Evolutionary conservation across 2,888 invertebrate genomes (phyloP).

Genomic region (Cryptus armator): DNA sequence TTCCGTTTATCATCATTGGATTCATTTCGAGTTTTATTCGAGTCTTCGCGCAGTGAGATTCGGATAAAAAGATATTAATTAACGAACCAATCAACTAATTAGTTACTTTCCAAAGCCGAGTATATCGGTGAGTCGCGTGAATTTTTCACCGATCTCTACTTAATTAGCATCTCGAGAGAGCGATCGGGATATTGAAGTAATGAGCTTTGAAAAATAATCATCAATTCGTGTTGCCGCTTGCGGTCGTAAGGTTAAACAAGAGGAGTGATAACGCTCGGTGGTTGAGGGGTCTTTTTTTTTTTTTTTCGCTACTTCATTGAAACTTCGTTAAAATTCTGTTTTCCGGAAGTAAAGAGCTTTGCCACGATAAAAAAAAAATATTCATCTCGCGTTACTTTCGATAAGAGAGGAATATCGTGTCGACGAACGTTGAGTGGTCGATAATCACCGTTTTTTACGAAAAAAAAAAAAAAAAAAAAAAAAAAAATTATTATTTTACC

Average conservation of each 20-base stretch:
- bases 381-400: conserved; percentile 43
- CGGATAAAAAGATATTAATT: conserved; percentile 21
- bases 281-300: not conserved
- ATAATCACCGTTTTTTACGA: conserved; percentile 10
- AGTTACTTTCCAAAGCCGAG: conserved; percentile 24
- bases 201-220: conserved; percentile 24
- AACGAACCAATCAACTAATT: conserved; percentile 69
- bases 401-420: conserved; percentile 41
- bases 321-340: conserved; percentile 37
- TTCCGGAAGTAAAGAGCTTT: not conserved
- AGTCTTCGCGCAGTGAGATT: not conserved
- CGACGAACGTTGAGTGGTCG: conserved; percentile 25
- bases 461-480: not conserved
- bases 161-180: conserved; percentile 26
- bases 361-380: conserved; percentile 5
- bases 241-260: not conserved
- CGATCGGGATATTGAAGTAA: not conserved
- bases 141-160: conserved; percentile 31
- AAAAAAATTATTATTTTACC: too few relatives aligned
- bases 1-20: not conserved
- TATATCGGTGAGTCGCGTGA: not conserved
- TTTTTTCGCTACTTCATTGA: conserved; percentile 6
- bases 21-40: not conserved
- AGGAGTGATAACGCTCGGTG: conserved; percentile 2
- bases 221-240: not conserved